phyloP scores from a whole-genome alignment of 2,888 invertebrate species.

The Dasysyrphus tricinctus region DNA sequence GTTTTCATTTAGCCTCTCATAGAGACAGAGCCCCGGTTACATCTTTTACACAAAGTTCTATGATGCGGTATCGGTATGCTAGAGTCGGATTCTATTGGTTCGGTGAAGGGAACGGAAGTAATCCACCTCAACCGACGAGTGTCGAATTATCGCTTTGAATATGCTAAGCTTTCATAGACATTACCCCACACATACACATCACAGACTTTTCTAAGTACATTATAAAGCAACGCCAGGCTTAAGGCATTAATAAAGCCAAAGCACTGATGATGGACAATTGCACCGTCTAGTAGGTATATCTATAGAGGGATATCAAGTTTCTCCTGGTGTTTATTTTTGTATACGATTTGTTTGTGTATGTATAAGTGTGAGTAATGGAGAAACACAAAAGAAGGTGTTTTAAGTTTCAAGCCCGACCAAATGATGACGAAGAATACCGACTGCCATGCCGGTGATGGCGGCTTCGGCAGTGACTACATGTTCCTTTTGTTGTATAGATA shows the following conservation, averaged over 20 bases:
- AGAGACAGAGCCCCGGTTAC: background rate
- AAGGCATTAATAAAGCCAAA: slow-evolving; percentile 39
- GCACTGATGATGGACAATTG: slow-evolving; percentile 63
- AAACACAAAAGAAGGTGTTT: slow-evolving; percentile 45
- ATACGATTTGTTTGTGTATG: background rate
- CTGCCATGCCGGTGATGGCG: background rate
- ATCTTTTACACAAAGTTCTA: slow-evolving; percentile 16
- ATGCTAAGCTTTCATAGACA: slow-evolving; percentile 47
- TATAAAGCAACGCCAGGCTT: slow-evolving; percentile 43
- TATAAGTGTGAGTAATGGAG: background rate
- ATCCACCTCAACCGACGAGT: slow-evolving; percentile 54
- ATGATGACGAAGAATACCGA: background rate
- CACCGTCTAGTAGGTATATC: slow-evolving; percentile 23
- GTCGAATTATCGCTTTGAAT: slow-evolving; percentile 70
- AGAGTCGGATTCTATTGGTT: slow-evolving; percentile 12
- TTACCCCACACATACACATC: background rate
- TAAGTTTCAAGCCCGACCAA: slow-evolving; percentile 33
- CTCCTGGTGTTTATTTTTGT: slow-evolving; percentile 29
- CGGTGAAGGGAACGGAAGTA: slow-evolving; percentile 17
- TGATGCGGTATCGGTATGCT: background rate
- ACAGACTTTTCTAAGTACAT: slow-evolving; percentile 8
- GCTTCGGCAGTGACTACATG: slow-evolving; percentile 29
- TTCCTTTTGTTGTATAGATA: slow-evolving; percentile 13
- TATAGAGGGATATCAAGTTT: slow-evolving; percentile 46
- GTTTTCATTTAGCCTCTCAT: slow-evolving; percentile 22